Conservation (phyloP, 2,888 invertebrate genomes). For the Agrenia bidenticulata region DNA sequence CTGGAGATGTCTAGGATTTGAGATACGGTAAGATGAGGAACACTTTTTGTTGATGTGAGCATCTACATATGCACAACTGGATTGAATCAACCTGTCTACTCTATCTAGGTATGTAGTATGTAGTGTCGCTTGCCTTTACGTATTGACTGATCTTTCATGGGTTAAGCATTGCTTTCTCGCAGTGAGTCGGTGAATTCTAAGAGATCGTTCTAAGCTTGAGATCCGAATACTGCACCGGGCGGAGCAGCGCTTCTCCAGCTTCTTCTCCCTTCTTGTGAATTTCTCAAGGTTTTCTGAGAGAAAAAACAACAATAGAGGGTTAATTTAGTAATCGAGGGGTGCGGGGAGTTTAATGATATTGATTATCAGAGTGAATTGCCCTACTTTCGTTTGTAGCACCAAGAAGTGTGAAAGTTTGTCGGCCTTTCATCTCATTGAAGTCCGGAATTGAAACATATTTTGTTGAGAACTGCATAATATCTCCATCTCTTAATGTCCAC, state of each 20-base stretch:
- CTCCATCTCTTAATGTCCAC: slow-evolving; percentile 52
- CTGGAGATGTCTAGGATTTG: background rate
- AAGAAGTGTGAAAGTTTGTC: slow-evolving; percentile 52
- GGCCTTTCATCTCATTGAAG: slow-evolving; percentile 48
- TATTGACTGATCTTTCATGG: slow-evolving; percentile 44
- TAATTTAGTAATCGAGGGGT: background rate
- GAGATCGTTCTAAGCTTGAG: slow-evolving; percentile 52
- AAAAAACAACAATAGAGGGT: background rate
- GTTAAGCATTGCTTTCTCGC: slow-evolving; percentile 41
- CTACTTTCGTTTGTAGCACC: slow-evolving; percentile 55
- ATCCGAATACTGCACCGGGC: slow-evolving; percentile 53
- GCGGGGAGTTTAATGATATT: too few relatives aligned
- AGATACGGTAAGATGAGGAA: slow-evolving; percentile 4
- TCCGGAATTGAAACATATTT: slow-evolving; percentile 50
- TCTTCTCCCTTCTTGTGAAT: slow-evolving; percentile 55
- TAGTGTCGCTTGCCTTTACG: slow-evolving; percentile 23
- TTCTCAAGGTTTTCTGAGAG: slow-evolving; percentile 54
- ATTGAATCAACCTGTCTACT: too few relatives aligned
- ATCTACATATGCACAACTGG: too few relatives aligned
- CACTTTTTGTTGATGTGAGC: background rate
- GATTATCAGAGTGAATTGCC: slow-evolving; percentile 16
- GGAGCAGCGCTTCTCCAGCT: slow-evolving; percentile 53
- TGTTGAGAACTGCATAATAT: slow-evolving; percentile 49
- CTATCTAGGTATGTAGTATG: too few relatives aligned
- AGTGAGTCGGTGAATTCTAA: slow-evolving; percentile 46